A percentile compares a stretch with the other conserved stretches of the same genome.
phyloP scores from a whole-genome alignment of 2,113 vertebrate species.

The Pedetes capensis region DNA sequence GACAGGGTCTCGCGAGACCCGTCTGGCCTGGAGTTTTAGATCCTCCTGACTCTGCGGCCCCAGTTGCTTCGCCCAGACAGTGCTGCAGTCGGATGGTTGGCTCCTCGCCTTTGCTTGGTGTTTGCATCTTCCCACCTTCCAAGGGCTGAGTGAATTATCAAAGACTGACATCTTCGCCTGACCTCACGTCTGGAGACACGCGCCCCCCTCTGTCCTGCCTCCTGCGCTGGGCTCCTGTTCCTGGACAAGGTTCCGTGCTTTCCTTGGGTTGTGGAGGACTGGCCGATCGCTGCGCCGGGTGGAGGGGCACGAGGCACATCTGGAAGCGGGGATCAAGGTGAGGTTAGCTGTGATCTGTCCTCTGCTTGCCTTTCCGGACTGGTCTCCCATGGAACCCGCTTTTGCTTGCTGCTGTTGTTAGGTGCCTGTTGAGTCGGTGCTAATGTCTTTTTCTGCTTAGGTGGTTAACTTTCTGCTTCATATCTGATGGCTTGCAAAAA shows the following conservation, averaged over 20 bases:
- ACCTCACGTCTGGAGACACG: not conserved
- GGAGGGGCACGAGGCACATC: too few relatives aligned
- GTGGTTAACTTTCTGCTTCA: too few relatives aligned
- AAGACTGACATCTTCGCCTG: not conserved
- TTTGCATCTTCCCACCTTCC: not conserved
- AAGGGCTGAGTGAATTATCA: not conserved
- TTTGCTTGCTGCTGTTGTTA: too few relatives aligned
- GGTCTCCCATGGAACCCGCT: not conserved
- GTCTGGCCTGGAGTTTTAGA: too few relatives aligned
- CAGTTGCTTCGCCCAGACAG: too few relatives aligned
- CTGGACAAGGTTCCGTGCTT: fast-evolving
- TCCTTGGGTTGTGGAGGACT: not conserved
- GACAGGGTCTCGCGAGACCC: too few relatives aligned
- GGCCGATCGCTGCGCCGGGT: not conserved
- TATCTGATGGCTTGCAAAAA: too few relatives aligned
- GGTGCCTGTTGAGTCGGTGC: too few relatives aligned
- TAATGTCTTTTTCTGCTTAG: too few relatives aligned
- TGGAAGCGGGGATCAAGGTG: not conserved
- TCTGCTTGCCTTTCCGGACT: not conserved
- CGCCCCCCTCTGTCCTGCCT: not conserved
- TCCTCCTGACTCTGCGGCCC: too few relatives aligned
- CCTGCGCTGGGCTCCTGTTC: not conserved
- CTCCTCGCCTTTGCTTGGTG: not conserved
- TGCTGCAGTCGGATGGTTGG: fast-evolving
- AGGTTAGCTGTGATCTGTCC: not conserved